Conservation (phyloP, 2,888 invertebrate species). For the Macropis europaea region DNA sequence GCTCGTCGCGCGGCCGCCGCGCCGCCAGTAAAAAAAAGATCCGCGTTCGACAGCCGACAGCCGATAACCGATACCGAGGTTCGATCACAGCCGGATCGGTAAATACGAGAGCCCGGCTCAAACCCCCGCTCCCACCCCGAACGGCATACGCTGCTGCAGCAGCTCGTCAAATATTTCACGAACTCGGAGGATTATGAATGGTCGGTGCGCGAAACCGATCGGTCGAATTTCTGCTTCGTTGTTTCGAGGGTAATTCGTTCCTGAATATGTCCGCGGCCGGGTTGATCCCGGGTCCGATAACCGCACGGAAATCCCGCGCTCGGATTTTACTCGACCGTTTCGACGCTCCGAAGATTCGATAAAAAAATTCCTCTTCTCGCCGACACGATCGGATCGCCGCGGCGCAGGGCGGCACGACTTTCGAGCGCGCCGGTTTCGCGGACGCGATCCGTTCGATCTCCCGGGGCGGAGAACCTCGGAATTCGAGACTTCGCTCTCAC, state of each 20-base stretch:
- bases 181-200: conserved; percentile 20
- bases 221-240: background rate
- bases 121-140: background rate
- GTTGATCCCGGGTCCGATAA: background rate
- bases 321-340: background rate
- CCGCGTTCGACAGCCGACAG: background rate
- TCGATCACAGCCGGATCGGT: background rate
- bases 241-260: background rate
- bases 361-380: background rate
- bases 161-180: conserved; percentile 35
- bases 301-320: background rate
- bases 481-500: background rate
- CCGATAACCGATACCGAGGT: no score
- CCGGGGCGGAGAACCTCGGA: no score
- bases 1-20: conserved; percentile 7
- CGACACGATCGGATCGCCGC: background rate
- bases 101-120: no score
- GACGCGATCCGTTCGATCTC: no score
- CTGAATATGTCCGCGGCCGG: background rate
- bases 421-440: no score
- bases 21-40: conserved; percentile 1
- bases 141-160: background rate
- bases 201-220: background rate
- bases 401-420: no score
- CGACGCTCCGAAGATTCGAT: background rate